phyloP scores from a whole-genome alignment of 2,797 vertebrate species.

The Sebastiscus albofasciatus region DNA sequence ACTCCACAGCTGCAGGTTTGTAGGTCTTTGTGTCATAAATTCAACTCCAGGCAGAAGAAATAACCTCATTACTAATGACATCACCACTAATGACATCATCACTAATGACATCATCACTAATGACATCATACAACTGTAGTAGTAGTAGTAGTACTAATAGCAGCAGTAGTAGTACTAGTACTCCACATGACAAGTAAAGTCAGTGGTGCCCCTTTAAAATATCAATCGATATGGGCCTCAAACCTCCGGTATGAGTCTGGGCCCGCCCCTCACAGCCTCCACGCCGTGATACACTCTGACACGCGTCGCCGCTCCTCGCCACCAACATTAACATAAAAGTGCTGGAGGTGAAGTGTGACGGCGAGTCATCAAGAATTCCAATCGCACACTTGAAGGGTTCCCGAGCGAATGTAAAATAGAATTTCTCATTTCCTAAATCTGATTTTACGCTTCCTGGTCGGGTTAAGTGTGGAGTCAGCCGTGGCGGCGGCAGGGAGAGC shows the following conservation, averaged over 20 bases:
- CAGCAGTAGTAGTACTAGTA: background rate
- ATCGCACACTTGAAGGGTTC: conserved; percentile 36
- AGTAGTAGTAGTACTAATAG: no score
- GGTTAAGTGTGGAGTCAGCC: conserved; percentile 16
- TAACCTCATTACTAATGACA: background rate
- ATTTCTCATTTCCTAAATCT: conserved; percentile 52
- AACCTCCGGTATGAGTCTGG: no score
- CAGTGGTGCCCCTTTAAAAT: background rate
- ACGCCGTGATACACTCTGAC: background rate
- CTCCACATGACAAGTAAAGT: background rate
- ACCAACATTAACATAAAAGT: conserved; percentile 28
- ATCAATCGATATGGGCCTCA: background rate
- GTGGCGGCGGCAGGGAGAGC: background rate
- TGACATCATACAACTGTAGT: background rate
- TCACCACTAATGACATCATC: no score
- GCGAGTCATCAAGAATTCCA: conserved; percentile 27
- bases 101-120: no score
- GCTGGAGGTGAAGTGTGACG: conserved; percentile 34
- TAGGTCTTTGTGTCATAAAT: background rate
- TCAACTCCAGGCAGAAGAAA: background rate
- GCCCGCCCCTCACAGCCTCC: background rate
- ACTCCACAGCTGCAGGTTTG: no score
- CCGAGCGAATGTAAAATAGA: conserved; percentile 17
- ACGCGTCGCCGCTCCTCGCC: background rate
- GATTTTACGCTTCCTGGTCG: conserved; percentile 38